These are phyloP conservation scores for Callionymus lyra DNA, from an alignment of 2,113 vertebrate species.

Conservation along the genomic window DNA sequence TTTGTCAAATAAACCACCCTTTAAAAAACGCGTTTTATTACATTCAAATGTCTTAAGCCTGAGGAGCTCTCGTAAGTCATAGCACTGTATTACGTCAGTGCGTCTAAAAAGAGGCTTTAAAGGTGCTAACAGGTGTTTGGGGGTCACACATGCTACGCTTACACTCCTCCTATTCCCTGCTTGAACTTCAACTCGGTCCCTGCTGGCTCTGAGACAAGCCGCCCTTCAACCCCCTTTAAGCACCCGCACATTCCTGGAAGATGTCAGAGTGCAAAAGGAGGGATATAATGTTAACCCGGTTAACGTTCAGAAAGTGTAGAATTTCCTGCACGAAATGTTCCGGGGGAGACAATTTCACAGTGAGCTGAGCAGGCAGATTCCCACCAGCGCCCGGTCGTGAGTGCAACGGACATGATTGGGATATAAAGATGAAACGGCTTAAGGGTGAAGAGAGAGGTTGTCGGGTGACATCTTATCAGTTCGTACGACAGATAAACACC, in stretches of 20 bases:
- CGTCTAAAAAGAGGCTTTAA: constrained; percentile 8
- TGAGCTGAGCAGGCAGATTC: neutral
- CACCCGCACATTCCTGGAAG: constrained; percentile 19
- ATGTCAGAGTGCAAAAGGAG: constrained; percentile 1
- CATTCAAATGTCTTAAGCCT: too few species aligned
- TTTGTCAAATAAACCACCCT: too few species aligned
- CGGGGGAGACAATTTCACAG: constrained; percentile 14
- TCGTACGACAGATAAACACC: constrained; percentile 29
- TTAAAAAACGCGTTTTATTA: too few species aligned
- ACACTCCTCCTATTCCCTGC: constrained; percentile 18
- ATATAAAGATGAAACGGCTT: constrained; percentile 17
- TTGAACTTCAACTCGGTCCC: constrained; percentile 18
- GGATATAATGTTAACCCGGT: constrained; percentile 20
- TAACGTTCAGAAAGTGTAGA: constrained; percentile 39
- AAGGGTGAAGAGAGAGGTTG: constrained; percentile 2
- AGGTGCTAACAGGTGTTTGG: constrained; percentile 18
- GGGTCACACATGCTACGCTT: constrained; percentile 9
- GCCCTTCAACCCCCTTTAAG: constrained; percentile 40
- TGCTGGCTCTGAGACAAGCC: constrained; percentile 20
- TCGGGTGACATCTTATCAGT: constrained; percentile 33
- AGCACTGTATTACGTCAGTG: too few species aligned
- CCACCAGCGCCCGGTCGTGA: neutral
- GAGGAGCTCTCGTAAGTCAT: too few species aligned
- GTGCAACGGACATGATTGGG: constrained; percentile 5
- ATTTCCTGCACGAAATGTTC: constrained; percentile 22